A percentile compares a stretch with the other conserved stretches of the same genome.
Conservation (phyloP, 1,140 invertebrate species). For the Psix sp. region DNA sequence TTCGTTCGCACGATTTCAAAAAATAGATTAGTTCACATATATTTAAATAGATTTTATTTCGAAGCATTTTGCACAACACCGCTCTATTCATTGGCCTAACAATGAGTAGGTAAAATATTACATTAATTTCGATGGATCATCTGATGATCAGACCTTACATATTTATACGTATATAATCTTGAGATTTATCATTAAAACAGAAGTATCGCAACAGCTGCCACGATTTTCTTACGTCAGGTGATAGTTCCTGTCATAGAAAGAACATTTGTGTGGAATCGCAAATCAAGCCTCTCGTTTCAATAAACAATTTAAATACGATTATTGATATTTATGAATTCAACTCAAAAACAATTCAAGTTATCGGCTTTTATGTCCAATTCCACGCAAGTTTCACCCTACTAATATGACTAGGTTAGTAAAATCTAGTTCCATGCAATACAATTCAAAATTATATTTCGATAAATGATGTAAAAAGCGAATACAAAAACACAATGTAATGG, state of each 20-base stretch:
- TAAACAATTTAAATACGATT: background rate
- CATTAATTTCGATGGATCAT: slow-evolving; percentile 36
- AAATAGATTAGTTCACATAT: slow-evolving; percentile 46
- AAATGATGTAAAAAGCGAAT: slow-evolving; percentile 66
- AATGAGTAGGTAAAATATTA: slow-evolving; percentile 68
- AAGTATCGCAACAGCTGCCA: slow-evolving; percentile 54
- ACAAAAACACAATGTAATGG: slow-evolving; percentile 59
- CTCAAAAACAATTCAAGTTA: background rate
- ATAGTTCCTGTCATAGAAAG: slow-evolving; percentile 48
- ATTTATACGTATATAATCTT: slow-evolving; percentile 17
- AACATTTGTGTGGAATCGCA: slow-evolving; percentile 22
- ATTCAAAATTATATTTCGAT: slow-evolving; percentile 49
- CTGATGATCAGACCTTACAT: slow-evolving; percentile 11
- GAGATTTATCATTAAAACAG: slow-evolving; percentile 32
- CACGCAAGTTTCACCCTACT: slow-evolving; percentile 58
- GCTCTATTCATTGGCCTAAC: slow-evolving; percentile 65
- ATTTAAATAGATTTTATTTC: slow-evolving; percentile 72
- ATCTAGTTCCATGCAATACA: slow-evolving; percentile 62
- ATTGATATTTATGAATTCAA: too few relatives aligned
- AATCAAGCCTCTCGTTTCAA: background rate
- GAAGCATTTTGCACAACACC: slow-evolving; percentile 70
- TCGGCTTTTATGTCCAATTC: slow-evolving; percentile 7
- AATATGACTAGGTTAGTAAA: slow-evolving; percentile 73
- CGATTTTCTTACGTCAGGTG: slow-evolving; percentile 43
- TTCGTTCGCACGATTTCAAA: slow-evolving; percentile 13